Conservation (phyloP, 2,113 vertebrate genomes). For the Parus major region DNA sequence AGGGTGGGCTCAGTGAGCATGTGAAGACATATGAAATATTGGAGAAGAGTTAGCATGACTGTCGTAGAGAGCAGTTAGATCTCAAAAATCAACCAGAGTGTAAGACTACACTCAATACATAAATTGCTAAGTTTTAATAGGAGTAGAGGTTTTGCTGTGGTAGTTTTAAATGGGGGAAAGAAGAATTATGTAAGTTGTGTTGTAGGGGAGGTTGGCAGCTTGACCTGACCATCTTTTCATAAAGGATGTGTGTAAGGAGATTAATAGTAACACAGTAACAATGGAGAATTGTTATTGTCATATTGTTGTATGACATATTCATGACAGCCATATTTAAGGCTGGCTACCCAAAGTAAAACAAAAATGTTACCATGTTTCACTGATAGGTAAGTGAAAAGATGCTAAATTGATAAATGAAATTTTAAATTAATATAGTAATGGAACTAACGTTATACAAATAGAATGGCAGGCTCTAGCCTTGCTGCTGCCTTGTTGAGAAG, state of each 20-base stretch:
- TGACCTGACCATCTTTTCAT: not conserved
- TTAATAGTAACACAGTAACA: not conserved
- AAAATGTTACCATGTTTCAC: not conserved
- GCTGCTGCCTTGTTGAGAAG: not conserved
- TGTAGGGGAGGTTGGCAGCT: not conserved
- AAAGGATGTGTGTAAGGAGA: not conserved
- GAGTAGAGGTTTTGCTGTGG: not conserved
- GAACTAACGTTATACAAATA: not conserved
- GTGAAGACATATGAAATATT: not conserved
- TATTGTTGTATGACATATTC: not conserved
- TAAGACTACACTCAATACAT: not conserved
- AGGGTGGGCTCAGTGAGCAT: fast-evolving
- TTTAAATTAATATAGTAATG: not conserved
- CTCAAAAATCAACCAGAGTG: not conserved
- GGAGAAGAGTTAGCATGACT: not conserved
- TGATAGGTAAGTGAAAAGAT: not conserved
- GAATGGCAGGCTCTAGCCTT: not conserved
- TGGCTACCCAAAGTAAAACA: not conserved
- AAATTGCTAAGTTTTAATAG: not conserved
- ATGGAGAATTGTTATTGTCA: not conserved
- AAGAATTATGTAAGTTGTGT: not conserved
- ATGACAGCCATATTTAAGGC: not conserved
- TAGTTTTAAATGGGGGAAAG: not conserved
- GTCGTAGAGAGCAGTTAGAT: not conserved
- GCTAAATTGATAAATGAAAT: not conserved